phyloP scores from a whole-genome alignment of 1,140 invertebrate species.

The Bursaphelenchus mucronatus region DNA sequence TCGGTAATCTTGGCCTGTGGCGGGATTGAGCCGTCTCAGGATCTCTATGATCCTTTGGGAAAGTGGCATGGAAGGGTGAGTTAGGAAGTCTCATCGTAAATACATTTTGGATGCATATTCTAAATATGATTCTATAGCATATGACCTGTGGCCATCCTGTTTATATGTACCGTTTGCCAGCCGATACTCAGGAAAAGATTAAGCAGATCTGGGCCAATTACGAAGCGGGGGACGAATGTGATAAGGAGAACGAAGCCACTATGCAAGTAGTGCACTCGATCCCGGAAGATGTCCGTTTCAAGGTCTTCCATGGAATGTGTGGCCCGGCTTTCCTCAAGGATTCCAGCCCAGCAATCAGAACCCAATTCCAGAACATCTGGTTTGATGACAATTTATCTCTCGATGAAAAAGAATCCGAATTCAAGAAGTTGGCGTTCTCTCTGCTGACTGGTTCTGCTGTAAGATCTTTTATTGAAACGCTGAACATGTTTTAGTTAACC shows the following conservation, averaged over 20 bases:
- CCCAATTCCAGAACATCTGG: slow-evolving; percentile 53
- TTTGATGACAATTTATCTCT: slow-evolving; percentile 49
- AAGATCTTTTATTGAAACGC: slow-evolving; percentile 20
- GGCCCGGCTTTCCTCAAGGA: slow-evolving; percentile 53
- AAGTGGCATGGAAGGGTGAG: slow-evolving; percentile 52
- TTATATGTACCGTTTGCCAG: slow-evolving; percentile 47
- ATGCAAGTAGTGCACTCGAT: slow-evolving; percentile 38
- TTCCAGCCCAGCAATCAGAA: slow-evolving; percentile 32
- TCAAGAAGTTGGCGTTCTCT: slow-evolving; percentile 50
- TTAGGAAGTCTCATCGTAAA: background rate
- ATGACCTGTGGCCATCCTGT: slow-evolving; percentile 46
- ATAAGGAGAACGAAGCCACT: slow-evolving; percentile 48
- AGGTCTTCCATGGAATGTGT: slow-evolving; percentile 54
- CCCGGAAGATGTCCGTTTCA: slow-evolving; percentile 42
- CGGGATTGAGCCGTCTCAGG: slow-evolving; percentile 13
- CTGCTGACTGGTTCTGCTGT: slow-evolving; percentile 48
- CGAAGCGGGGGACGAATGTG: slow-evolving; percentile 52
- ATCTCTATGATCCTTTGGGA: slow-evolving; percentile 55
- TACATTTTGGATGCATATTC: background rate
- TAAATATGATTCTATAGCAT: slow-evolving; percentile 34
- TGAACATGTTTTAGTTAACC: slow-evolving; percentile 38
- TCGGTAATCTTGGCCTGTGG: slow-evolving; percentile 2
- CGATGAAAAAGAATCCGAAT: slow-evolving; percentile 53
- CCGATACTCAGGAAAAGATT: slow-evolving; percentile 49
- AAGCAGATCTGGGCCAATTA: slow-evolving; percentile 53